Conservation (phyloP, 2,888 invertebrate species). For the Ischnura elegans region DNA sequence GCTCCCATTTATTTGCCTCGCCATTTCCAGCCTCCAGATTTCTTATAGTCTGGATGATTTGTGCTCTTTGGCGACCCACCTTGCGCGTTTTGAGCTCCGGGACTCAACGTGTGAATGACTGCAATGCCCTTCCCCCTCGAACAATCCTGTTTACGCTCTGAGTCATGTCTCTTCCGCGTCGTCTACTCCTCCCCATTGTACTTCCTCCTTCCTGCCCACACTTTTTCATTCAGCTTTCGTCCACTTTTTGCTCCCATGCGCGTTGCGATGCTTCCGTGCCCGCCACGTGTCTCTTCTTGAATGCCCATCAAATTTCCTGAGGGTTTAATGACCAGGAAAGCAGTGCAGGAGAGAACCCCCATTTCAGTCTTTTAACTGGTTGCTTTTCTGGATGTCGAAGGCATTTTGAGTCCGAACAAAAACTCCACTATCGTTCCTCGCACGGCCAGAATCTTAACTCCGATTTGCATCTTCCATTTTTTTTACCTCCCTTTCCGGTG, state of each 20-base stretch:
- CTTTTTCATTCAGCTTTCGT: neutral
- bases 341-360: neutral
- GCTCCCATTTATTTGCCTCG: too few species aligned
- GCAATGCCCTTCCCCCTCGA: too few species aligned
- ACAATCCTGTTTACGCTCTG: too few species aligned
- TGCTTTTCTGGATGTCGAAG: neutral
- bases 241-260: neutral
- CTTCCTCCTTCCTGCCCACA: neutral
- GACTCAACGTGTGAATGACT: too few species aligned
- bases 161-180: neutral
- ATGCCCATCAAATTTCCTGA: neutral
- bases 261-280: too few species aligned
- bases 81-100: too few species aligned
- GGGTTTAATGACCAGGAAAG: neutral
- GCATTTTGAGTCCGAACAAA: neutral
- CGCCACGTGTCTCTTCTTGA: neutral
- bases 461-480: too few species aligned
- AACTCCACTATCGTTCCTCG: neutral
- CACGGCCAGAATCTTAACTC: neutral
- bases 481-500: too few species aligned
- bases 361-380: neutral
- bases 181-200: neutral
- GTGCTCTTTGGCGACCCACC: neutral
- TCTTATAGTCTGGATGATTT: too few species aligned
- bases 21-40: too few species aligned